Evolutionary conservation across 2,888 invertebrate genomes (phyloP).

Genomic region (Drosophila aldrichi): DNA sequence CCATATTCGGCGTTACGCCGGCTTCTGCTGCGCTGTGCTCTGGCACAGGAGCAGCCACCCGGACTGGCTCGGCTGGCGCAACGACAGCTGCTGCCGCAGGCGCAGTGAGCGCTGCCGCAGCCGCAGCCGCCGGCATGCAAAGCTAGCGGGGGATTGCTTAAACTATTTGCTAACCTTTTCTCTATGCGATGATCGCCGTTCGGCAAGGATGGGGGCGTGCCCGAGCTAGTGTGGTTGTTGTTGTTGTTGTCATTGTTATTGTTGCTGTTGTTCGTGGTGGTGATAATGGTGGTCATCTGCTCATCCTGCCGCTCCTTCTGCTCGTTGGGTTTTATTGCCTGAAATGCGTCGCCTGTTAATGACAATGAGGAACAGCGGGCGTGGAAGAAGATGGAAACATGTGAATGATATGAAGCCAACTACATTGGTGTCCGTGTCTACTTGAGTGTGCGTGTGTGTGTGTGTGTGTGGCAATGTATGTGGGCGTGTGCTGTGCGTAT

Average conservation of each 20-base stretch:
- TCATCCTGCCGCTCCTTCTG: constrained; percentile 20
- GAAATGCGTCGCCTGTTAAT: constrained; percentile 85
- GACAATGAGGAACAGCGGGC: constrained; percentile 70
- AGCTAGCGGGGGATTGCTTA: constrained; percentile 20
- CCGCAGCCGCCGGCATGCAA: neutral
- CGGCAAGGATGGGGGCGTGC: neutral
- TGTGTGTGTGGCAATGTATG: neutral
- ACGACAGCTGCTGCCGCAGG: constrained; percentile 37
- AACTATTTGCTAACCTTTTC: constrained; percentile 72
- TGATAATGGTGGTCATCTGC: constrained; percentile 25
- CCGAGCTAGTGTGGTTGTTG: constrained; percentile 11
- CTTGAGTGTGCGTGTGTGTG: constrained; percentile 6
- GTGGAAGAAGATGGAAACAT: constrained; percentile 56
- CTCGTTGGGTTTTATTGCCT: constrained; percentile 72
- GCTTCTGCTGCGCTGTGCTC: constrained; percentile 4
- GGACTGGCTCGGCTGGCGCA: constrained; percentile 3
- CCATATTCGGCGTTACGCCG: constrained; percentile 70
- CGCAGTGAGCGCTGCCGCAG: constrained; percentile 31
- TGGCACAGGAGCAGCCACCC: constrained; percentile 18
- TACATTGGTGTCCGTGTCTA: constrained; percentile 22
- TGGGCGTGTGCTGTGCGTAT: constrained; percentile 4
- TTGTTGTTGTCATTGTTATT: neutral
- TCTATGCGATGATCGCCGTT: constrained; percentile 49
- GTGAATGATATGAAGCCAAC: constrained; percentile 78
- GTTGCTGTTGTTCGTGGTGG: constrained; percentile 7